Evolutionary conservation across 2,113 vertebrate genomes (phyloP), one percentile per base, ranked within the genome.

Genomic region (Pterophyllum scalare): DNA sequence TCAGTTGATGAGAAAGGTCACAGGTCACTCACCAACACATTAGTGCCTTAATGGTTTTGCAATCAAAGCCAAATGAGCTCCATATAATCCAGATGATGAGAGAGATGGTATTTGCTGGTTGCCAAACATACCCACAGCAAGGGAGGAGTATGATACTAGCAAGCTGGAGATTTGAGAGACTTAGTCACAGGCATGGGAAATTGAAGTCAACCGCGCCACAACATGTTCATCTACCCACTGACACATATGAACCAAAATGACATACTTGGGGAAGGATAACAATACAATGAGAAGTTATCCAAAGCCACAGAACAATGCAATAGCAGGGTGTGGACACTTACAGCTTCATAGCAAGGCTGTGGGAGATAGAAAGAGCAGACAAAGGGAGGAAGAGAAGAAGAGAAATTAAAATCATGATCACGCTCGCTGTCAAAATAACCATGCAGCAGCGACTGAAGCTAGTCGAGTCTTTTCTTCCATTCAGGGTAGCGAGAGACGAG

Each of bases 1-100:
- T 79, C 77, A 83, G 77, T 35, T 76, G 82, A 91, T 91, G 89
- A 89, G 88, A 93, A 93, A 94, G 91, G 82, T 90, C 84, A 85
- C 80, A 59, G 85, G 72, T 87, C 89, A 90, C 65, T 75, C 83
- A 84, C 75, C 60, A 43, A 77, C 80, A 72, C 70, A 78, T 87
- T 86, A 78, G 60, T 14, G 62, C 20, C 54, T 70, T 77, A 90
- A 92, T 90, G 87, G 75, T 83, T 90, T 88, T 88, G 80, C 72
- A 89, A 93, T 87, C 64, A 87, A 88, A 87, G 75, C 64, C 11
- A 77, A 88, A 84, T 65, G 52, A 87, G 81, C 78, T 75, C 54
- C 22, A n/a, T 75, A 57, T 89, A 81, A 92, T 92, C 79, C 84
- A 2, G 17, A 82, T 56, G 81, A 81, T 81, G 89, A 92, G 72